Percentiles rank a stretch among this genome's conserved stretches.
phyloP scores from a whole-genome alignment of 2,888 invertebrate species.

The Xestia sexstrigata region DNA sequence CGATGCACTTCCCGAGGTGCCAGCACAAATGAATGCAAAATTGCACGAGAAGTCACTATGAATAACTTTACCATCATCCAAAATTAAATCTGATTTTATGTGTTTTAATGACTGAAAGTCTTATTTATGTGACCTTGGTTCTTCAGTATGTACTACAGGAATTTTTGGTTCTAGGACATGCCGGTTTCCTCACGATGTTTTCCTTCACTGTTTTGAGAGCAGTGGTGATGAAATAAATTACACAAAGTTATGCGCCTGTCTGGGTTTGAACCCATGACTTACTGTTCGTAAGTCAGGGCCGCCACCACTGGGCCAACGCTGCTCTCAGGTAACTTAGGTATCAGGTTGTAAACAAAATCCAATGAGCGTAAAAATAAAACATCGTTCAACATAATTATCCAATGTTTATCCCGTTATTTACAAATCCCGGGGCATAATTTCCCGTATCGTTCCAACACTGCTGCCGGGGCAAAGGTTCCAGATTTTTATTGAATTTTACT shows the following conservation, averaged over 20 bases:
- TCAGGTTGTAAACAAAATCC: neutral
- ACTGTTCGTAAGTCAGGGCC: no score
- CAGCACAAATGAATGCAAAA: neutral
- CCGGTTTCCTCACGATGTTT: no score
- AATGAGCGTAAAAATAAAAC: neutral
- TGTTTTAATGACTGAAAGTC: neutral
- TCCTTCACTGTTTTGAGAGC: no score
- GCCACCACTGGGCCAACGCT: no score
- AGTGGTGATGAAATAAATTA: no score
- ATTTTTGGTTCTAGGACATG: no score
- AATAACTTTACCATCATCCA: neutral
- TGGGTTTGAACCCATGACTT: no score
- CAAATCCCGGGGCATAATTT: constrained; percentile 44
- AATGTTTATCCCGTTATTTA: constrained; percentile 18
- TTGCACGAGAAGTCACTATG: neutral
- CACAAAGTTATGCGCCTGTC: no score
- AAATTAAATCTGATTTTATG: neutral
- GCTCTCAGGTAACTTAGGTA: no score
- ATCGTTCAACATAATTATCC: constrained; percentile 15
- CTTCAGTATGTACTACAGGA: neutral
- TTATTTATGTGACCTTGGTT: no score
- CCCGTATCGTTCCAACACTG: constrained; percentile 34
- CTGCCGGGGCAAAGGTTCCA: constrained; percentile 38
- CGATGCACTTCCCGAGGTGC: neutral
- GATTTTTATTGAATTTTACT: constrained; percentile 67